Evolutionary conservation across 2,113 vertebrate species (phyloP).

Genomic region (Corythaeola cristata): DNA sequence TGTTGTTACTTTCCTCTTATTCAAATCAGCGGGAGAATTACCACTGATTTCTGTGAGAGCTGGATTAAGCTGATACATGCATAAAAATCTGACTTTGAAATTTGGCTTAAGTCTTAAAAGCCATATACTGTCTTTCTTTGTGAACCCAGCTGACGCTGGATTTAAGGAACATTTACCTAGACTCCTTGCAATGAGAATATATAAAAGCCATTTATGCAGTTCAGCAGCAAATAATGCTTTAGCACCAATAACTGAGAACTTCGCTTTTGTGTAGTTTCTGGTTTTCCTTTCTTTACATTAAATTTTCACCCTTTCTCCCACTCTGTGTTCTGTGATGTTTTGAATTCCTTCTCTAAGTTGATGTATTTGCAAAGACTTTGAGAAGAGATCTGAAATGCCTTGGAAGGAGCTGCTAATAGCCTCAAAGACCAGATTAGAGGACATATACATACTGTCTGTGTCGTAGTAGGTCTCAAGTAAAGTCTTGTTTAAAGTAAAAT

Average conservation of each 20-base stretch:
- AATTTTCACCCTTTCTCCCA: background rate
- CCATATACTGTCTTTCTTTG: background rate
- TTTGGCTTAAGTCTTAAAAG: background rate
- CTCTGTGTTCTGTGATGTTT: background rate
- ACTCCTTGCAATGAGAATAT: background rate
- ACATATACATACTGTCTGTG: constrained; percentile 21
- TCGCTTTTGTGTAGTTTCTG: background rate
- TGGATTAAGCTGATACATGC: background rate
- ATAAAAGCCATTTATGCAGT: background rate
- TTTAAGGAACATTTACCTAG: background rate
- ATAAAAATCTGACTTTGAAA: background rate
- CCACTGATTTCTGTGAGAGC: background rate
- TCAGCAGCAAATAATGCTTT: background rate
- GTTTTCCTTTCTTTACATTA: background rate
- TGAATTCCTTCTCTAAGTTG: background rate
- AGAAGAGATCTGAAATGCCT: constrained; percentile 38
- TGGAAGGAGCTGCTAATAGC: constrained; percentile 42
- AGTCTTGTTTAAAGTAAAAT: constrained; percentile 70
- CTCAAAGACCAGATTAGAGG: constrained; percentile 64
- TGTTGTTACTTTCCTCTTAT: background rate
- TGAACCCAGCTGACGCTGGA: background rate
- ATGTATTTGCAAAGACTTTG: constrained; percentile 42
- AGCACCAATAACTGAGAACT: background rate
- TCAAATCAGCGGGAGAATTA: background rate
- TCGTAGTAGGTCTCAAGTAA: constrained; percentile 64